phyloP scores from a whole-genome alignment of 2,113 vertebrate genomes.

The Nematolebias whitei region DNA sequence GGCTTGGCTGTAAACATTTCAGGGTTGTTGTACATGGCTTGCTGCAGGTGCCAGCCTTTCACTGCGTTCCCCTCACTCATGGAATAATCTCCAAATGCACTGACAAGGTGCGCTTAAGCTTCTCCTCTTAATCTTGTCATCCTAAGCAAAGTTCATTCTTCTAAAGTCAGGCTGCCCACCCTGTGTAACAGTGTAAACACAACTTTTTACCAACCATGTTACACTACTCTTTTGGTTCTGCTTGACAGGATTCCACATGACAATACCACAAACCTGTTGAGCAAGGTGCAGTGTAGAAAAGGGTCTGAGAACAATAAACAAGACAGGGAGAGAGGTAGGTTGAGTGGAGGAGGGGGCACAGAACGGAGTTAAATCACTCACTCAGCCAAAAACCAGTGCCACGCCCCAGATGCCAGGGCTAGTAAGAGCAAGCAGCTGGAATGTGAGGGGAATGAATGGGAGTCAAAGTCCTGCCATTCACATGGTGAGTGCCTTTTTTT shows the following conservation, averaged over 20 bases:
- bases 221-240: conserved; percentile 46
- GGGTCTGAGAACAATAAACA: conserved; percentile 69
- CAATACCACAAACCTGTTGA: conserved; percentile 66
- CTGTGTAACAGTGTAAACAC: neutral
- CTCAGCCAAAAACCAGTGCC: conserved; percentile 73
- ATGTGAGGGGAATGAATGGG: conserved; percentile 79
- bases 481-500: conserved; percentile 73
- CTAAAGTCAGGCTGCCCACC: neutral
- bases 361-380: conserved; percentile 68
- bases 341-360: conserved; percentile 62
- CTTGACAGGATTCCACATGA: conserved; percentile 52
- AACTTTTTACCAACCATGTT: conserved; percentile 11
- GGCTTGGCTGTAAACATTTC: conserved; percentile 81
- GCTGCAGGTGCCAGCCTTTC: conserved; percentile 60
- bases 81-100: conserved; percentile 40
- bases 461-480: conserved; percentile 78
- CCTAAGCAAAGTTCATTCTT: neutral
- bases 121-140: conserved; percentile 11
- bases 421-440: conserved; percentile 79
- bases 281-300: conserved; percentile 62
- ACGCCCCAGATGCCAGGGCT: conserved; percentile 78
- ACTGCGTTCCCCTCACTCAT: conserved; percentile 27
- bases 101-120: conserved; percentile 20
- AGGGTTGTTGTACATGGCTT: conserved; percentile 78
- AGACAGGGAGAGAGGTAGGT: conserved; percentile 43